Base-by-base conservation (phyloP, 2,113 vertebrate species). In the Tringa solitaria region DNA sequence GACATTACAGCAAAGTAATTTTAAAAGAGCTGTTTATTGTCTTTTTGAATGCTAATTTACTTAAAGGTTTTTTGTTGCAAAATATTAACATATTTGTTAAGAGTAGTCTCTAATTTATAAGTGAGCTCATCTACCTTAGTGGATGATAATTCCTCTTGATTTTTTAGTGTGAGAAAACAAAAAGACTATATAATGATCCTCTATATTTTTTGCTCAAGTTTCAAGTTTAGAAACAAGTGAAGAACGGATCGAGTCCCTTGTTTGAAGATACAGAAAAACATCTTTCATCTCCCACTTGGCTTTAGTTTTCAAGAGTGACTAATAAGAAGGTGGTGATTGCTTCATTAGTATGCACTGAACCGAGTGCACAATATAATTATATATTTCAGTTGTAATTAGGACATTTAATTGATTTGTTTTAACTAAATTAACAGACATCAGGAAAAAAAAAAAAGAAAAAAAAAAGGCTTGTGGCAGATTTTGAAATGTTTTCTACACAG, bases 351-450 rank as follows among this genome's bases (percentile, higher is more conserved):
- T 95, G 85, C 88, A 70, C 88, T 86, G 93, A 96, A 85, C 65
- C 19, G 85, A 93, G 35, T 68, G 85, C 82, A 93, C 64, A 74
- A 89, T 94, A 60, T 90, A 97, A 96, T 96, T 86, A 93, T 63
- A 88, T 86, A 96, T 96, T 93, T 95, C 96, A 93, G 50, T 86
- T 81, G 76, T 90, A 94, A 96, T 95, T 94, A 96, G 88, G 82
- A 63, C 59, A 68, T 84, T 88, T 95, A 97, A 96, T 97, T 96
- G 95, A 95, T 96, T 96, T 96, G 95, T 96, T 96, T 96, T 94
- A 97, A 93, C 75, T 67, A 93, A 95, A 96, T 94, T 90, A 95
- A 94, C 79, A 96, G 90, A 84, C 85, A 92, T 86, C 28, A 56
- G 54, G 26, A 23, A 12, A 51, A 51, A 90, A 60, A 28, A 46